Evolutionary conservation across 2,888 invertebrate genomes (phyloP).

Genomic region (Leptura quadrifasciata): DNA sequence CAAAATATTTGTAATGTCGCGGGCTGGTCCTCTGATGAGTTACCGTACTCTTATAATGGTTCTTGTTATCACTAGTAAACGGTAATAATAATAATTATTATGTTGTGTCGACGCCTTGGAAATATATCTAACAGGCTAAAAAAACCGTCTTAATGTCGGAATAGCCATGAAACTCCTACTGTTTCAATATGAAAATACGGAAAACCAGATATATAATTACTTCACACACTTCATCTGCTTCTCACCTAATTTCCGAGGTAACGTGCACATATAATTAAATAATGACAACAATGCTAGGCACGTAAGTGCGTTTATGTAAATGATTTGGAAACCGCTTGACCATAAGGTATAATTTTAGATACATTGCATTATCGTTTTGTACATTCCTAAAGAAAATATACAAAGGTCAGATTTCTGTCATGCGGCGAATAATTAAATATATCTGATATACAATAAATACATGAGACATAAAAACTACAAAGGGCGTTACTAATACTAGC

Average conservation of each 20-base stretch:
- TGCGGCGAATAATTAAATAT: neutral
- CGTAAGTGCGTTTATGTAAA: slow-evolving; percentile 14
- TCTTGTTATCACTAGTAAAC: no score
- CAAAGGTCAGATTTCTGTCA: neutral
- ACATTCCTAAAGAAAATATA: neutral
- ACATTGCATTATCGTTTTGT: slow-evolving; percentile 4
- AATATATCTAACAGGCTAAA: no score
- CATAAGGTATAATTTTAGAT: slow-evolving; percentile 5
- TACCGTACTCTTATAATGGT: no score
- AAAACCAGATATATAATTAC: no score
- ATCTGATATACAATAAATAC: neutral
- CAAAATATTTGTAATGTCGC: neutral
- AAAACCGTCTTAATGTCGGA: no score
- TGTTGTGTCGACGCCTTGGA: no score
- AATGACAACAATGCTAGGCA: neutral
- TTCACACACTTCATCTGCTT: no score
- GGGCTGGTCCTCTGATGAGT: neutral
- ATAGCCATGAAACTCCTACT: no score
- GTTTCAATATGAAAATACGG: neutral
- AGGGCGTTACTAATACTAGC: no score
- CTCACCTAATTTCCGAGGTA: no score
- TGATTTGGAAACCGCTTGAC: slow-evolving; percentile 6
- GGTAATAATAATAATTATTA: no score
- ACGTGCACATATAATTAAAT: neutral
- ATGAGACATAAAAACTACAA: no score